Percentiles rank a stretch among this genome's conserved stretches.
Conservation (phyloP, 2,888 invertebrate genomes). For the Hoplodrina ambigua region DNA sequence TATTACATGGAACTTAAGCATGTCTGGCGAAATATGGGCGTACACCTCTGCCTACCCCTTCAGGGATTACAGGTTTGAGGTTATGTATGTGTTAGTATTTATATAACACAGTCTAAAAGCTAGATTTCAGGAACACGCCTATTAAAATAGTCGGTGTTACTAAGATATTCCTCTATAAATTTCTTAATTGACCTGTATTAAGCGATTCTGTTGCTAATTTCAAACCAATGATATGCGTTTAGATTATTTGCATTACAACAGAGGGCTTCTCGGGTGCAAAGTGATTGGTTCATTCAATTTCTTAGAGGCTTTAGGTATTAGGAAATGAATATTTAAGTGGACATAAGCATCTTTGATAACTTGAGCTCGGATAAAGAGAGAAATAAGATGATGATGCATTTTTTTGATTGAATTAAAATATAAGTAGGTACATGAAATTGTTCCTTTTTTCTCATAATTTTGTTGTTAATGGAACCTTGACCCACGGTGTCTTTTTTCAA, state of each 20-base stretch:
- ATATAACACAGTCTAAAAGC: conserved; percentile 15
- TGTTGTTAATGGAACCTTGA: no score
- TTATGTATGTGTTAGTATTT: no score
- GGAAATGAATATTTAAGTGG: conserved; percentile 2
- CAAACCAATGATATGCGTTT: conserved; percentile 32
- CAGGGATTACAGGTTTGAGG: no score
- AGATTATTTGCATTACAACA: conserved; percentile 30
- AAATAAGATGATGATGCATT: conserved; percentile 3
- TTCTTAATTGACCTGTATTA: conserved; percentile 32
- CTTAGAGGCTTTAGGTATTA: conserved; percentile 12
- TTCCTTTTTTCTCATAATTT: no score
- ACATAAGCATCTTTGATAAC: background rate
- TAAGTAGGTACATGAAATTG: no score
- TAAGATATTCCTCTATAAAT: conserved; percentile 42
- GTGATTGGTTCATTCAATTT: conserved; percentile 22
- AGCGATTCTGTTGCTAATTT: conserved; percentile 18
- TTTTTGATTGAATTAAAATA: conserved; percentile 4
- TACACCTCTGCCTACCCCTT: no score
- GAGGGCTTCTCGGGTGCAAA: background rate
- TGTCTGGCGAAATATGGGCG: no score
- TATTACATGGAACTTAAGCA: no score
- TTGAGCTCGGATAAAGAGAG: background rate
- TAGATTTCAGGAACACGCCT: conserved; percentile 23
- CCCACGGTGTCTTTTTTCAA: no score
- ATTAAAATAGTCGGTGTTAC: conserved; percentile 18